phyloP scores from a whole-genome alignment of 2,113 vertebrate species.

The Grammomys surdaster region DNA sequence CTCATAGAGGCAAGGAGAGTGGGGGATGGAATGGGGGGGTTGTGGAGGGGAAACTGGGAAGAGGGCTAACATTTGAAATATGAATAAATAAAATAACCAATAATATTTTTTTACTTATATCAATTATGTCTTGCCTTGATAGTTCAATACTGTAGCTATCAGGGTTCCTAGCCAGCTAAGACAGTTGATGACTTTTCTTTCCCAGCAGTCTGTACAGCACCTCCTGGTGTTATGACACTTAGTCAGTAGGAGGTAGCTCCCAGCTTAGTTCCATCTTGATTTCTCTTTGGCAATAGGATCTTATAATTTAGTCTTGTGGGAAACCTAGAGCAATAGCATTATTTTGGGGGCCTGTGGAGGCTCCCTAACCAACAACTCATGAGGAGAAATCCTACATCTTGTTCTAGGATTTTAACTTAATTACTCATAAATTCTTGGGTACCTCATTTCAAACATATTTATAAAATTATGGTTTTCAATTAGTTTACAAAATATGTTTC shows the following conservation, averaged over 20 bases:
- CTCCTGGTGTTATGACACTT: background rate
- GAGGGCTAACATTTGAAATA: too few species aligned
- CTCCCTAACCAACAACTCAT: background rate
- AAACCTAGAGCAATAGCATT: background rate
- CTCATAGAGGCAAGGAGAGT: too few species aligned
- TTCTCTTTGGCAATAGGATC: background rate
- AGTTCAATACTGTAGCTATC: background rate
- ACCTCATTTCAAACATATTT: background rate
- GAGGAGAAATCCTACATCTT: background rate
- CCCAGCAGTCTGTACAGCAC: background rate
- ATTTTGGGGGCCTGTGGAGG: background rate
- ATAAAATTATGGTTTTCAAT: background rate
- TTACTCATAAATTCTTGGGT: background rate
- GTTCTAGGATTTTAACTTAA: background rate
- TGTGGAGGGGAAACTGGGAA: too few species aligned
- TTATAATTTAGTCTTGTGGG: background rate
- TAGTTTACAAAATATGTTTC: background rate
- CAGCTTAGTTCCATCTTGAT: background rate
- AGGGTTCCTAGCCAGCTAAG: background rate
- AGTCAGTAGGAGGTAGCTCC: background rate
- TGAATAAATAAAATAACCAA: too few species aligned
- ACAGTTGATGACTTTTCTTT: background rate
- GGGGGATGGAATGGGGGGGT: too few species aligned
- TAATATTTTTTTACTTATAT: too few species aligned
- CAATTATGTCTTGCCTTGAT: background rate